Percentiles rank a stretch among this genome's conserved stretches.
These are phyloP conservation scores for Takifugu rubripes DNA, from an alignment of 2,797 vertebrate genomes.

Conservation along the genomic window DNA sequence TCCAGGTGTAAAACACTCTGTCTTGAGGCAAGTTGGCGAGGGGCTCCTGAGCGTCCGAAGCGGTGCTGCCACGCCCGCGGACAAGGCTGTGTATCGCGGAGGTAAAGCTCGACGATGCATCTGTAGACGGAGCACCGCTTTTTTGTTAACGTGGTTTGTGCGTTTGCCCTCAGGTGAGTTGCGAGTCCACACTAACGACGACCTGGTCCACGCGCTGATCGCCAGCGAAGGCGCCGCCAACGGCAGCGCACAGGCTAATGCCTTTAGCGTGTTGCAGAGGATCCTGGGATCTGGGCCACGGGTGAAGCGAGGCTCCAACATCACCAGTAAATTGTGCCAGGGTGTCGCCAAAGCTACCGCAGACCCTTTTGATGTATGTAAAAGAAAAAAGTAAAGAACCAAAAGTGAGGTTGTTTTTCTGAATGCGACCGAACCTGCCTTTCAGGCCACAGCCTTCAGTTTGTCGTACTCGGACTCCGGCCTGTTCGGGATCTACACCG, in stretches of 20 bases:
- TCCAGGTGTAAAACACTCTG: conserved; percentile 84
- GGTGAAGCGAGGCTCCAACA: conserved; percentile 84
- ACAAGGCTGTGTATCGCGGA: conserved; percentile 82
- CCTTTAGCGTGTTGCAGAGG: conserved; percentile 86
- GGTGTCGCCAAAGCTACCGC: conserved; percentile 80
- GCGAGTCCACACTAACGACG: conserved; percentile 77
- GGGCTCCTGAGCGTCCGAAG: conserved; percentile 79
- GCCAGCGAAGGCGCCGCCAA: conserved; percentile 79
- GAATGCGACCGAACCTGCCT: background rate
- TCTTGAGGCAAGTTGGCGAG: conserved; percentile 85
- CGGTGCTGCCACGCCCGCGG: conserved; percentile 73
- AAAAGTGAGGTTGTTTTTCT: background rate
- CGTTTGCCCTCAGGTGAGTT: conserved; percentile 80
- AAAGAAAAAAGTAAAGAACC: background rate
- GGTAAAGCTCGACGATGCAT: conserved; percentile 61
- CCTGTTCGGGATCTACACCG: conserved; percentile 87
- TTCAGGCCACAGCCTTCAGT: conserved; percentile 87
- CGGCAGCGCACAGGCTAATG: conserved; percentile 82
- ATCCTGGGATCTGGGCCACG: conserved; percentile 87
- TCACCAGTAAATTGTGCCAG: conserved; percentile 82
- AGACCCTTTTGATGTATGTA: conserved; percentile 88
- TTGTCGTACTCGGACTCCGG: conserved; percentile 89
- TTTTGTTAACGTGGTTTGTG: background rate
- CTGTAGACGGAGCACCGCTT: accelerated
- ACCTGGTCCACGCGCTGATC: conserved; percentile 84